These are phyloP conservation scores for Dryocosmus kuriphilus DNA, from an alignment of 2,888 invertebrate species.

Conservation along the genomic window DNA sequence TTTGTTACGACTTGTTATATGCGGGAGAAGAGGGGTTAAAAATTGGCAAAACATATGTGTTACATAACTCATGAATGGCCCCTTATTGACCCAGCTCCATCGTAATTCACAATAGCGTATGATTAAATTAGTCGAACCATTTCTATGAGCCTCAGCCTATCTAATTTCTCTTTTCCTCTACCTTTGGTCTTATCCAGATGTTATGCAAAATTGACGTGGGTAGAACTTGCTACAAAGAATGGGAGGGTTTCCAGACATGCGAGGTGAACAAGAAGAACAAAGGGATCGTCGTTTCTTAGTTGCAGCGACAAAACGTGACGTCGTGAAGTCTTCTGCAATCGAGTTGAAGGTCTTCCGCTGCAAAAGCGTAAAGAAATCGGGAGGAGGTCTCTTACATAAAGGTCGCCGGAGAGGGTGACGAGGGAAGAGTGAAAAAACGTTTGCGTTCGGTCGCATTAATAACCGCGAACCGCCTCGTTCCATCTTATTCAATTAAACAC, in stretches of 20 bases:
- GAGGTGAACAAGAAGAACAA: conserved; percentile 25
- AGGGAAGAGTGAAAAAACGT: conserved; percentile 50
- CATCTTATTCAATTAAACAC: conserved; percentile 69
- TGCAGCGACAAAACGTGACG: conserved; percentile 27
- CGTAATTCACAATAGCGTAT: too few species aligned
- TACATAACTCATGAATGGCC: too few species aligned
- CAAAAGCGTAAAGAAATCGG: conserved; percentile 13
- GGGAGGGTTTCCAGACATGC: background rate
- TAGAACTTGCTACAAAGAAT: background rate
- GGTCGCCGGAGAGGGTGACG: conserved; percentile 23
- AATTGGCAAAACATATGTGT: too few species aligned
- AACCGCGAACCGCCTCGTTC: conserved; percentile 61
- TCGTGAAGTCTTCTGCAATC: conserved; percentile 10
- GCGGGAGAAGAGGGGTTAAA: too few species aligned
- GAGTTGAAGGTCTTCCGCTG: conserved; percentile 4
- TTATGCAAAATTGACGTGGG: background rate
- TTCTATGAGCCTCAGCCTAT: background rate
- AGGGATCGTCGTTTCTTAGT: conserved; percentile 19
- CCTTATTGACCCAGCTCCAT: too few species aligned
- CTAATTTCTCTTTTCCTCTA: background rate
- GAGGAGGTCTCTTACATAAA: conserved; percentile 42
- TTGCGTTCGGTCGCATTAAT: conserved; percentile 63
- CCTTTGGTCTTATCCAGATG: background rate
- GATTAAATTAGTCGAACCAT: background rate
- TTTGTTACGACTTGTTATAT: too few species aligned